phyloP scores from a whole-genome alignment of 2,113 vertebrate species.

The Acrocephalus kingi region DNA sequence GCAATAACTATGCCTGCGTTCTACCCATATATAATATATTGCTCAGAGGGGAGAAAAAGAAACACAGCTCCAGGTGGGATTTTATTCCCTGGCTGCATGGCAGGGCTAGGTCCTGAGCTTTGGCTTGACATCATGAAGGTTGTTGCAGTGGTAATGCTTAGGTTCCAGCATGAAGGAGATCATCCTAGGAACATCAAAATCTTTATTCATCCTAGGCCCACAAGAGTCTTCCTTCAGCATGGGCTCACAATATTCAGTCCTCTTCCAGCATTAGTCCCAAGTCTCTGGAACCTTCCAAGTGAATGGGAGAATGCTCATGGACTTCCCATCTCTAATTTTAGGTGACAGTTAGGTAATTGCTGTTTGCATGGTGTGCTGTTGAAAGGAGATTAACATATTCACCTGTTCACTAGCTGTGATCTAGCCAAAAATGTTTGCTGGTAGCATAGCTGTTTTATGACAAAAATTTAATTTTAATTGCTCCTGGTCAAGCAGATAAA shows the following conservation, averaged over 20 bases:
- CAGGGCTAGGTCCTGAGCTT: background rate
- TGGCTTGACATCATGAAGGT: background rate
- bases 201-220: background rate
- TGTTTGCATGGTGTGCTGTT: background rate
- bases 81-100: background rate
- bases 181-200: background rate
- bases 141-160: background rate
- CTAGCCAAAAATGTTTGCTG: background rate
- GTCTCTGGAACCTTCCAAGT: background rate
- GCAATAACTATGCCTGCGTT: background rate
- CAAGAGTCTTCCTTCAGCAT: background rate
- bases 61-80: background rate
- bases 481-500: background rate
- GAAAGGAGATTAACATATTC: background rate
- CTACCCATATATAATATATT: background rate
- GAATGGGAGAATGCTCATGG: background rate
- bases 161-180: background rate
- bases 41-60: background rate
- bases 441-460: background rate
- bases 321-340: background rate
- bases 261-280: background rate
- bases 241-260: background rate
- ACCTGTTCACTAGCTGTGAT: background rate
- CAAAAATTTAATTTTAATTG: background rate
- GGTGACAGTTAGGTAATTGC: background rate